Conservation (phyloP, 2,797 vertebrate species). For the Vipera latastei region DNA sequence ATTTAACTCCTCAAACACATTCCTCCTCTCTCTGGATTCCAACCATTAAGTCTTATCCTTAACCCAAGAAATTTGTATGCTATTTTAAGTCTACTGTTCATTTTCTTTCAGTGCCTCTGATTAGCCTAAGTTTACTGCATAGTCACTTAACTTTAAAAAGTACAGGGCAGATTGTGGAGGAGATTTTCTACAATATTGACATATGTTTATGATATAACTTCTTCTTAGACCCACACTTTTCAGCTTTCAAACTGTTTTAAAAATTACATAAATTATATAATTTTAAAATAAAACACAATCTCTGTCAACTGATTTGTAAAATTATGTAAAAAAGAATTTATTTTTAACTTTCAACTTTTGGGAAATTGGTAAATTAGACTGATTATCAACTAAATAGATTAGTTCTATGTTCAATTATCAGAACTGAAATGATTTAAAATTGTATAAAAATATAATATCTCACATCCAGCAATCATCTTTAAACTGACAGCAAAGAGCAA, state of each 20-base stretch:
- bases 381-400: background rate
- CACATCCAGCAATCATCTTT: background rate
- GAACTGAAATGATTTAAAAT: background rate
- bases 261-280: background rate
- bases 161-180: fast-evolving
- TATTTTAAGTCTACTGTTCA: background rate
- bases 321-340: background rate
- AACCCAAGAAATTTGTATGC: background rate
- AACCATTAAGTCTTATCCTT: background rate
- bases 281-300: background rate
- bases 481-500: background rate
- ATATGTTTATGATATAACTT: background rate
- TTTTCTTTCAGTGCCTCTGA: slow-evolving; percentile 17
- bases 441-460: background rate
- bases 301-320: slow-evolving; percentile 21
- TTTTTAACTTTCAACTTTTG: background rate
- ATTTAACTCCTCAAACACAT: background rate
- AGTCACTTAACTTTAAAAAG: slow-evolving; percentile 27
- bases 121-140: slow-evolving; percentile 24
- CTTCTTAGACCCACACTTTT: background rate
- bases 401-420: slow-evolving; percentile 11
- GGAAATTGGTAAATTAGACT: background rate
- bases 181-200: background rate
- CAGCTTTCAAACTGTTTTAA: slow-evolving; percentile 13
- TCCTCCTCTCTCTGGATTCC: background rate